Percentiles rank a stretch among this genome's conserved stretches.
Evolutionary conservation across 2,888 invertebrate species (phyloP).

Genomic region (Macrophya annulata): DNA sequence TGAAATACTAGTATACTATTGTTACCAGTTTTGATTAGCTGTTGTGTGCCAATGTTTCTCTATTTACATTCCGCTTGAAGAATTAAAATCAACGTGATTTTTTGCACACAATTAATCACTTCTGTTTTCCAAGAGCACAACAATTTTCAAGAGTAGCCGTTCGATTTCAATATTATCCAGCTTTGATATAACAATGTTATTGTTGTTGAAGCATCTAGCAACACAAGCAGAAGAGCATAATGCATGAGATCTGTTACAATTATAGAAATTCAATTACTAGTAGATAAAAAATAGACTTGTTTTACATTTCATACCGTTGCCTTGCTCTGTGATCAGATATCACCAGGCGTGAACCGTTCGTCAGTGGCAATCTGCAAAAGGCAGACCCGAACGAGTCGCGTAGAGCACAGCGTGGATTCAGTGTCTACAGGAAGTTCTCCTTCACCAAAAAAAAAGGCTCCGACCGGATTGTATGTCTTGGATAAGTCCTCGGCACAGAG

Average conservation of each 20-base stretch:
- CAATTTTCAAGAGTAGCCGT: neutral
- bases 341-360: constrained; percentile 68
- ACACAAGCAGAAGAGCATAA: neutral
- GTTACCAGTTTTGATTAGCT: constrained; percentile 31
- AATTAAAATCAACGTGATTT: neutral
- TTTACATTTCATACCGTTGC: constrained; percentile 2
- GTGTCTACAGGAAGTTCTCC: constrained; percentile 70
- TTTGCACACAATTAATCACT: neutral
- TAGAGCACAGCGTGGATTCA: constrained; percentile 70
- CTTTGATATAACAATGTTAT: neutral
- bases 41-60: constrained; percentile 1
- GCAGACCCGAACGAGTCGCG: constrained; percentile 69
- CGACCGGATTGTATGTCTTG: constrained; percentile 67
- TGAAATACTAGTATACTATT: constrained; percentile 22
- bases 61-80: neutral
- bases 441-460: constrained; percentile 72
- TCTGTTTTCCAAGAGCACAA: neutral
- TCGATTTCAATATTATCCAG: too few species aligned
- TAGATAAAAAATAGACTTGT: neutral
- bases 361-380: constrained; percentile 70
- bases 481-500: constrained; percentile 70
- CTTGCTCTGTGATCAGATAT: constrained; percentile 33
- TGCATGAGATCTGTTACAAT: neutral
- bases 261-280: neutral
- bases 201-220: neutral